These are phyloP conservation scores for Herpetotheres cachinnans DNA, from an alignment of 2,113 vertebrate genomes.

Conservation along the genomic window DNA sequence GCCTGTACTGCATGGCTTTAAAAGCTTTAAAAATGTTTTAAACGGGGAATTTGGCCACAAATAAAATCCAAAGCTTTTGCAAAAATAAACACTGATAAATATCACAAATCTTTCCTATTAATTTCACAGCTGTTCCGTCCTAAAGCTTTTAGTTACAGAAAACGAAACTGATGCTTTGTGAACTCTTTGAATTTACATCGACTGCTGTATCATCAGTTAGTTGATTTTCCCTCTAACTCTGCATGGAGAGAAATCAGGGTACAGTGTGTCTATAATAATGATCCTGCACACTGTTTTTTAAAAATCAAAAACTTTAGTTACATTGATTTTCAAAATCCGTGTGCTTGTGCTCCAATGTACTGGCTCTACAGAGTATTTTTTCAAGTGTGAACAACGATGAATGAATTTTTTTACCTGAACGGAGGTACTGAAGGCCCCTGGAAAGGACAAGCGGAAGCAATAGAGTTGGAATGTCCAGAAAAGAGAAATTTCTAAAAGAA, in stretches of 20 bases:
- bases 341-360: not conserved
- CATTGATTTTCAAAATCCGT: not conserved
- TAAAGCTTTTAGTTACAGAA: conserved; percentile 76
- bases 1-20: not conserved
- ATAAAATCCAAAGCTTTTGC: not conserved
- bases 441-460: conserved; percentile 75
- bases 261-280: not conserved
- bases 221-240: conserved; percentile 77
- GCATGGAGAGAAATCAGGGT: conserved; percentile 80
- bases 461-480: conserved; percentile 78
- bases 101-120: not conserved
- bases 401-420: conserved; percentile 76
- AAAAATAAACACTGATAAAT: not conserved
- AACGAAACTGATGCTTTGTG: conserved; percentile 73
- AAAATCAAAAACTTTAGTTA: not conserved
- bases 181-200: conserved; percentile 78
- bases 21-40: not conserved
- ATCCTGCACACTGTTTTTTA: not conserved
- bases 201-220: conserved; percentile 75
- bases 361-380: not conserved
- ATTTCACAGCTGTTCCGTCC: not conserved
- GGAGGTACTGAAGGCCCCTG: conserved; percentile 76
- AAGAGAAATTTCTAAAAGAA: conserved; percentile 77
- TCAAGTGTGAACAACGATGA: conserved; percentile 66
- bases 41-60: not conserved